Conservation (phyloP, 2,888 invertebrate genomes). For the Tanypteryx hageni region DNA sequence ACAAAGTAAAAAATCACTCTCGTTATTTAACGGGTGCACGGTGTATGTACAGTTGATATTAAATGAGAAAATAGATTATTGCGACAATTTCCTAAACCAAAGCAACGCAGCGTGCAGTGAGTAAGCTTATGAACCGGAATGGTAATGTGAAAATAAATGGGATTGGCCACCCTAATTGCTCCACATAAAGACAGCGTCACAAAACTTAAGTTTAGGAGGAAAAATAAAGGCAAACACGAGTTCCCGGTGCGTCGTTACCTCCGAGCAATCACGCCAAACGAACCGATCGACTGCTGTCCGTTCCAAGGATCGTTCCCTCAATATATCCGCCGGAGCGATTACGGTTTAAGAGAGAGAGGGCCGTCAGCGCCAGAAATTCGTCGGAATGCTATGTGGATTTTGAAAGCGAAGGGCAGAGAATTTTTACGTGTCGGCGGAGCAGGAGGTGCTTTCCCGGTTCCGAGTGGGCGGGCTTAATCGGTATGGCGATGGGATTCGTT, state of each 20-base stretch:
- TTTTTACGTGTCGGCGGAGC: neutral
- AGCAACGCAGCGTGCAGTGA: too few relatives aligned
- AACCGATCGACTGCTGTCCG: neutral
- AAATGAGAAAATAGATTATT: too few relatives aligned
- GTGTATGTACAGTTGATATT: too few relatives aligned
- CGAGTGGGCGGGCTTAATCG: neutral
- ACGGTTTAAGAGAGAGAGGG: neutral
- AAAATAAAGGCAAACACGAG: too few relatives aligned
- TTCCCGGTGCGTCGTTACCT: neutral
- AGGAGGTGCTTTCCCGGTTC: neutral
- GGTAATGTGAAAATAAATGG: too few relatives aligned
- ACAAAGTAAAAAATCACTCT: too few relatives aligned
- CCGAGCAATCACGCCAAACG: slow-evolving; percentile 5
- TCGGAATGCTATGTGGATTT: neutral
- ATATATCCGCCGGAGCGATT: neutral
- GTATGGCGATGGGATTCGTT: neutral
- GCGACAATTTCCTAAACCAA: too few relatives aligned
- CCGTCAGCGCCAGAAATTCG: neutral
- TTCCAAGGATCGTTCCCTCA: neutral
- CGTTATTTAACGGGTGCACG: too few relatives aligned
- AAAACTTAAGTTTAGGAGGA: too few relatives aligned
- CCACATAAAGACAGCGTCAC: too few relatives aligned
- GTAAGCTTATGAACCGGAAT: too few relatives aligned
- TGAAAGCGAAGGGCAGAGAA: neutral
- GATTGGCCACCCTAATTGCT: too few relatives aligned